phyloP scores from a whole-genome alignment of 2,797 vertebrate genomes.

The Hippoglossus hippoglossus region DNA sequence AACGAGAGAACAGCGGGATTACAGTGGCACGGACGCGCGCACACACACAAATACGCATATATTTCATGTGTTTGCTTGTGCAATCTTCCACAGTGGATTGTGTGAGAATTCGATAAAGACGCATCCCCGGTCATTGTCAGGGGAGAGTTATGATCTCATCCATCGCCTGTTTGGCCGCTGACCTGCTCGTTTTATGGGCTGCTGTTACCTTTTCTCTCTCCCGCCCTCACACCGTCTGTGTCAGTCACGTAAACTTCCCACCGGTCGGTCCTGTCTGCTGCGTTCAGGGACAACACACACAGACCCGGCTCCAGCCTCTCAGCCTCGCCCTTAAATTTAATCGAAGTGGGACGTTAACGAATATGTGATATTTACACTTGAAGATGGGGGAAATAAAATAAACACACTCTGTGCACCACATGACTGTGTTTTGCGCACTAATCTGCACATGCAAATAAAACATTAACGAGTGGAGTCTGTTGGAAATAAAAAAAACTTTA shows the following conservation, averaged over 20 bases:
- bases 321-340: too few species aligned
- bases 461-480: too few species aligned
- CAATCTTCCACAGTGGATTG: too few species aligned
- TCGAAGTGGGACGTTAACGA: not conserved
- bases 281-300: conserved; percentile 42
- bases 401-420: too few species aligned
- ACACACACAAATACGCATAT: not conserved
- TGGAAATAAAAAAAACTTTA: not conserved
- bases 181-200: conserved; percentile 44
- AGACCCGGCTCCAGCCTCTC: not conserved
- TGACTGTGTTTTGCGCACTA: too few species aligned
- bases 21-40: not conserved
- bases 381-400: too few species aligned
- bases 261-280: conserved; percentile 52
- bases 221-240: conserved; percentile 25
- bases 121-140: not conserved
- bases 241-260: conserved; percentile 52
- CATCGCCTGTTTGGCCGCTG: conserved; percentile 16
- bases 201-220: conserved; percentile 1
- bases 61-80: too few species aligned
- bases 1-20: too few species aligned
- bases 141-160: not conserved
- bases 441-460: not conserved
- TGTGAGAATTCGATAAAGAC: too few species aligned
- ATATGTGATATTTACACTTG: not conserved